phyloP scores from a whole-genome alignment of 92 coral and sea anemone species.

The Epizoanthus illoricatus region DNA sequence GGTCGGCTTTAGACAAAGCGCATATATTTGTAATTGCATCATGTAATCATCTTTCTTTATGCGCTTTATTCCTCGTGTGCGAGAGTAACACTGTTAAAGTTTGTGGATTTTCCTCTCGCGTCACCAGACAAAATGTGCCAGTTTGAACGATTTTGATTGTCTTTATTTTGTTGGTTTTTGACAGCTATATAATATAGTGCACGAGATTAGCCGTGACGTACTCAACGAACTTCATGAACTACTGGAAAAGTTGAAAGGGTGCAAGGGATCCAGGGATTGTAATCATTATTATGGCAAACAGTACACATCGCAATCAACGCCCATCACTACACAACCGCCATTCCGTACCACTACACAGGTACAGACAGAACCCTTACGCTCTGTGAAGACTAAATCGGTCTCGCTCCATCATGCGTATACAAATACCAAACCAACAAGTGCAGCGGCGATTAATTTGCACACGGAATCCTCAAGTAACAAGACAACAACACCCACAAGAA shows the following conservation, averaged over 20 bases:
- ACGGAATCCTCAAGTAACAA: neutral
- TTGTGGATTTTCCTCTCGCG: too few species aligned
- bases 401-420: neutral
- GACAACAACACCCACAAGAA: conserved; percentile 13
- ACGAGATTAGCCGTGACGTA: conserved; percentile 66
- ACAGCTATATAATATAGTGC: conserved; percentile 74
- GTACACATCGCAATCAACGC: conserved; percentile 3
- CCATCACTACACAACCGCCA: conserved; percentile 7
- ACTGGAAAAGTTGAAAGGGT: conserved; percentile 58
- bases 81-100: neutral
- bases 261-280: conserved; percentile 79
- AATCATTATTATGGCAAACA: conserved; percentile 71
- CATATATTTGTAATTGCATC: too few species aligned
- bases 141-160: neutral
- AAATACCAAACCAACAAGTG: conserved; percentile 4
- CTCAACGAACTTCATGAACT: conserved; percentile 67
- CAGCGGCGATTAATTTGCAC: neutral
- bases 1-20: too few species aligned
- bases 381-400: neutral
- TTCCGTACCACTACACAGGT: neutral
- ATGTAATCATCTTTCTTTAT: too few species aligned
- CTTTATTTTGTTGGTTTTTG: neutral
- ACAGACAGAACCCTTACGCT: neutral
- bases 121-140: too few species aligned
- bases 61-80: neutral